Percentiles rank a stretch among this genome's conserved stretches.
These are phyloP conservation scores for Ceratosolen solmsi DNA, from an alignment of 1,140 invertebrate species.

Conservation along the genomic window DNA sequence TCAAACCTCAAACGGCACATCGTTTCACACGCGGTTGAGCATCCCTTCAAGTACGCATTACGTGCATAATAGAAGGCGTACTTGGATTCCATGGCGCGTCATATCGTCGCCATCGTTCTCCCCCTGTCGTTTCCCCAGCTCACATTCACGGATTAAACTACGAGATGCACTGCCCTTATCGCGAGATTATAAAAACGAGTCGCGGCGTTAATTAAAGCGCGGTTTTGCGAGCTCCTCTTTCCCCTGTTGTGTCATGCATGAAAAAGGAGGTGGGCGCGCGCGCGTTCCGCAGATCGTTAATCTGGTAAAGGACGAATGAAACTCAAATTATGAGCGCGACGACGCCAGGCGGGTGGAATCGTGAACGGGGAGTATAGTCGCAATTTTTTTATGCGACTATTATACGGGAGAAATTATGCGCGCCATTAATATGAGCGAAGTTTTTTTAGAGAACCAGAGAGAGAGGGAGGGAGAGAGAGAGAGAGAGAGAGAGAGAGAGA, in stretches of 20 bases:
- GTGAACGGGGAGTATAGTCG: neutral
- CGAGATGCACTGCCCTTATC: neutral
- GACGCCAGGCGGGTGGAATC: neutral
- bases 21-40: neutral
- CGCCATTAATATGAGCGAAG: conserved; percentile 41
- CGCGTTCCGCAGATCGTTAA: neutral
- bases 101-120: neutral
- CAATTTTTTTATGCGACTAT: conserved; percentile 19
- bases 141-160: neutral
- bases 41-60: neutral
- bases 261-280: neutral
- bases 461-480: too few species aligned
- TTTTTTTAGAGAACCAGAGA: too few species aligned
- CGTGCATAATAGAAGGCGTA: neutral
- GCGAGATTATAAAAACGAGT: neutral
- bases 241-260: neutral
- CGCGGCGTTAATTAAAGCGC: neutral
- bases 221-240: neutral
- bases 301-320: conserved; percentile 6
- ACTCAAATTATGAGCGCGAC: conserved; percentile 16
- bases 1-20: neutral
- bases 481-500: too few species aligned
- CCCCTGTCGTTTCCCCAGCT: neutral
- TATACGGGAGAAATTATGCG: conserved; percentile 16
- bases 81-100: neutral